A percentile compares a stretch with the other conserved stretches of the same genome.
Conservation (phyloP, 2,113 vertebrate genomes). For the Tympanuchus pallidicinctus region DNA sequence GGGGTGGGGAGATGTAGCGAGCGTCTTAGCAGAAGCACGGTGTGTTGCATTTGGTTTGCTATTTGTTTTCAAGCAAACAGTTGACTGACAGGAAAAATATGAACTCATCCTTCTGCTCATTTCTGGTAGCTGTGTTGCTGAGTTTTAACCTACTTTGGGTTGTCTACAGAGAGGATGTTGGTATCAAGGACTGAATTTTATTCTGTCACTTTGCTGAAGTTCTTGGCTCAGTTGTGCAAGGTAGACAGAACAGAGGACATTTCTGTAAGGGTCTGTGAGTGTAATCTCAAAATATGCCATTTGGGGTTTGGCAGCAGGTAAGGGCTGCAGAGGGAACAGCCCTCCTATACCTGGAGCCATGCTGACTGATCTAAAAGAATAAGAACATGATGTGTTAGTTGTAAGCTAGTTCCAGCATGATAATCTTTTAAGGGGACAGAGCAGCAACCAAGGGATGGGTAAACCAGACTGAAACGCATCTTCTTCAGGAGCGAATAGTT, state of each 20-base stretch:
- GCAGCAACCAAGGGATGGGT: background rate
- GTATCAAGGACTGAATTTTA: background rate
- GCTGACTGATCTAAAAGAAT: background rate
- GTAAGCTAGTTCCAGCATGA: background rate
- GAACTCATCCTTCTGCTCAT: conserved; percentile 47
- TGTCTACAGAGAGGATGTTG: background rate
- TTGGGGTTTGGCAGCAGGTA: background rate
- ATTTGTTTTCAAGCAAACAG: conserved; percentile 41
- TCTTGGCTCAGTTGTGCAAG: background rate
- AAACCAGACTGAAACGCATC: background rate
- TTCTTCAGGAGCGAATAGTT: background rate
- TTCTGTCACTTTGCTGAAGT: accelerated
- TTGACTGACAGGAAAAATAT: conserved; percentile 40
- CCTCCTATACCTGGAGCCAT: no score
- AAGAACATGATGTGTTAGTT: accelerated
- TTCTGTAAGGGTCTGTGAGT: background rate
- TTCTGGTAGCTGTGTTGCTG: conserved; percentile 1
- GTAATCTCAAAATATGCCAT: background rate
- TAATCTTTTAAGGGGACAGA: background rate
- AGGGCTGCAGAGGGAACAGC: background rate
- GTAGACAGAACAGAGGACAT: accelerated
- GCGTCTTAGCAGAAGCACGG: background rate
- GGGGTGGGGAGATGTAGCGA: background rate
- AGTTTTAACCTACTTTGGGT: background rate
- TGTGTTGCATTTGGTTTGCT: background rate